A percentile compares a stretch with the other conserved stretches of the same genome.
Evolutionary conservation across 2,888 invertebrate genomes (phyloP).

Genomic region (Habroteleia sp.): DNA sequence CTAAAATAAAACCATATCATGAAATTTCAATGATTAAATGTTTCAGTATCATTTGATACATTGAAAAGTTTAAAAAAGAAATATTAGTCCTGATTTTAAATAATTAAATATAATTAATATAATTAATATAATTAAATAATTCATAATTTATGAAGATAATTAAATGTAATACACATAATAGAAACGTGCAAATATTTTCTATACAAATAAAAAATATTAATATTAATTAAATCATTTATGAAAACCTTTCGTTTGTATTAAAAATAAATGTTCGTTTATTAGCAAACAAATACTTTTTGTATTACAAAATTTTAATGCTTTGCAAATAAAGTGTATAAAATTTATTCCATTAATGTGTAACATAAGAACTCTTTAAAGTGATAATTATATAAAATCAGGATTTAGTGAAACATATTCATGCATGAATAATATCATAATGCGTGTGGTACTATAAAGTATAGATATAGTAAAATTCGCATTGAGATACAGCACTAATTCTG

Average conservation of each 20-base stretch:
- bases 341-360: too few species aligned
- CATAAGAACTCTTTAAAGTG: too few species aligned
- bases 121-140: not conserved
- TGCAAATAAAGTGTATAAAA: too few species aligned
- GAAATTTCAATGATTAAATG: not conserved
- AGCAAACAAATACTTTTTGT: too few species aligned
- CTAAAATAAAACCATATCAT: not conserved
- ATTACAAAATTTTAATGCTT: too few species aligned
- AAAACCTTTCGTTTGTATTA: too few species aligned
- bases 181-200: too few species aligned
- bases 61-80: not conserved
- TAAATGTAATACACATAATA: too few species aligned
- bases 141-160: not conserved
- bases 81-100: not conserved
- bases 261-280: too few species aligned
- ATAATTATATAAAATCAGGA: constrained; percentile 21
- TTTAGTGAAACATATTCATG: constrained; percentile 4
- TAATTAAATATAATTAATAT: not conserved
- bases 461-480: constrained; percentile 36
- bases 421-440: constrained; percentile 28
- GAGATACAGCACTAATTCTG: constrained; percentile 34
- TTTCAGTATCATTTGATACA: not conserved
- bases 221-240: too few species aligned
- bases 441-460: constrained; percentile 20
- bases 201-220: too few species aligned